Base-by-base conservation (phyloP, 2,797 vertebrate species). In the Parauchenoglanis punctatus region DNA sequence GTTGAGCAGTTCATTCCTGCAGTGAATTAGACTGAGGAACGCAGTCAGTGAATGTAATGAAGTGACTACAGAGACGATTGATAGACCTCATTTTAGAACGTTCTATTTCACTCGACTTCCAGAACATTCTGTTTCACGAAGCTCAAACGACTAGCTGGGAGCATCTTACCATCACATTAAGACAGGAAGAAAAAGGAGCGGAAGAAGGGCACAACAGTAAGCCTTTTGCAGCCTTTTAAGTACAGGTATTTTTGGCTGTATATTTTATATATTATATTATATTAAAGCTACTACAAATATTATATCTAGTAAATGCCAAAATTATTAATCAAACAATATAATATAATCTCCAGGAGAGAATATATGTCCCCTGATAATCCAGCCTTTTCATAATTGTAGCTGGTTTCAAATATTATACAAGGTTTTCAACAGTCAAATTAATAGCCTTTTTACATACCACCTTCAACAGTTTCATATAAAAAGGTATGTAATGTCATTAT, bases 61-160 rank as follows among this genome's bases (percentile, higher is more conserved):
- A 88, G 76, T 87, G 89, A 82, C 85, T 83, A 85, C 52, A 85
- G 25, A 90, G 35, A 92, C 88, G 93, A 94, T 94, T 94, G 93
- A 94, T 94, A 92, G 92, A 94, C 89, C 91, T 93, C 92, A 91
- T 95, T 94, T 94, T 88, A 92, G 93, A 92, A 93, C 90, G 92
- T 94, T 94, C 92, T 94, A 84, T 68, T 70, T 63, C 82, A 70
- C 52, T 88, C 40, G 28, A 40, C 56, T 75, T 73, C 58, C 59
- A 84, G 85, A 88, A 84, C 52, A 88, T 81, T 84, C 1, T 13
- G 93, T 94, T 95, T 96, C 93, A 94, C 93, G 93, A 93, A 91
- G 93, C 92, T 93, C 92, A 93, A 92, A 91, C 89, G 93, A 92
- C 91, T 91, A 94, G 68, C 83, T 77, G 89, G 81, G 91, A 89